Conservation (phyloP, 2,888 invertebrate species). For the Pammene aurita region DNA sequence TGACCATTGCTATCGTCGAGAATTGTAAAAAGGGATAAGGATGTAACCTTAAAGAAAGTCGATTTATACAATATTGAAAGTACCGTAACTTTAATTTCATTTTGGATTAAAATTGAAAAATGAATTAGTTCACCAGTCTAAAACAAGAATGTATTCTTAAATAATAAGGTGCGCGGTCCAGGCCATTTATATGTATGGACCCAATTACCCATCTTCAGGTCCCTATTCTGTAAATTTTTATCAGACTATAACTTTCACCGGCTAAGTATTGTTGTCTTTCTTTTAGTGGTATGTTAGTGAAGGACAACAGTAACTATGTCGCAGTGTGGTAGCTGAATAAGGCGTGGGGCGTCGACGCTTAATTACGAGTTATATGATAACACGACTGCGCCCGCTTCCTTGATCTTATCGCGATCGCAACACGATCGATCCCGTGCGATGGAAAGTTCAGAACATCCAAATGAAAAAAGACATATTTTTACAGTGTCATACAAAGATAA, state of each 20-base stretch:
- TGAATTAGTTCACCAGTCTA: constrained; percentile 39
- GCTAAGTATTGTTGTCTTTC: constrained; percentile 9
- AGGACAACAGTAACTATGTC: constrained; percentile 22
- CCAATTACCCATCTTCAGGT: constrained; percentile 28
- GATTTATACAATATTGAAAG: background rate
- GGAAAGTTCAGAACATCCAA: constrained; percentile 34
- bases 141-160: constrained; percentile 74
- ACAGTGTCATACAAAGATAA: background rate
- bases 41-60: background rate
- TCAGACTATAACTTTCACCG: background rate
- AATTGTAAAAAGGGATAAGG: background rate
- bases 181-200: constrained; percentile 34
- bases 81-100: constrained; percentile 15
- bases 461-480: constrained; percentile 29
- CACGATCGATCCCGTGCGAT: constrained; percentile 37
- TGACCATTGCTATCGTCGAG: no score
- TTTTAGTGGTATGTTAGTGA: constrained; percentile 23
- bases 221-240: background rate
- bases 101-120: constrained; percentile 21
- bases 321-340: constrained; percentile 34
- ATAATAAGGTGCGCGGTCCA: constrained; percentile 71
- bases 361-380: constrained; percentile 43
- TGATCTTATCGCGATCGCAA: constrained; percentile 42
- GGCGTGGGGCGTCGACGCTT: constrained; percentile 37
- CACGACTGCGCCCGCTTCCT: constrained; percentile 41